A percentile compares a stretch with the other conserved stretches of the same genome.
Evolutionary conservation across 1,140 invertebrate species (phyloP).

Genomic region (Uloborus diversus): DNA sequence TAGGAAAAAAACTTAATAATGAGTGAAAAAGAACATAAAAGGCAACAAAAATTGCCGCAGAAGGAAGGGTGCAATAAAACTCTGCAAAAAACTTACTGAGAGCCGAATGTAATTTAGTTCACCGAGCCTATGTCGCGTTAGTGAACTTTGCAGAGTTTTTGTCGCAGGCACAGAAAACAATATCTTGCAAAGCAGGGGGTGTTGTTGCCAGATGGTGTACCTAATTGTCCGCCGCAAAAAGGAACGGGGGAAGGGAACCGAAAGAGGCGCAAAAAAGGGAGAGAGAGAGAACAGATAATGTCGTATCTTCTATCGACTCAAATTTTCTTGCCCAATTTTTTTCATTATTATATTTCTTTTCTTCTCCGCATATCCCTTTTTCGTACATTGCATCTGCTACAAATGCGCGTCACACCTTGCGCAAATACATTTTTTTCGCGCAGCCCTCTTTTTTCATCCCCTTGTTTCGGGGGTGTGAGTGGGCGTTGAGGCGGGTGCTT

Average conservation of each 20-base stretch:
- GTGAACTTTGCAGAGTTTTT: conserved; percentile 54
- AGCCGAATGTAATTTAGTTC: conserved; percentile 33
- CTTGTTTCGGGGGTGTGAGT: conserved; percentile 7
- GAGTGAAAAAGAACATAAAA: not conserved
- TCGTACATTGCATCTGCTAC: conserved; percentile 40
- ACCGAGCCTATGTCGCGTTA: conserved; percentile 29
- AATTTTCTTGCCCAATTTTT: conserved; percentile 31
- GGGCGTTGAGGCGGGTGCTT: conserved; percentile 30
- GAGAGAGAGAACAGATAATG: conserved; percentile 48
- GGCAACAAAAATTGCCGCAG: not conserved
- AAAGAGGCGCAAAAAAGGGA: not conserved
- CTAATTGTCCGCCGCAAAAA: conserved; percentile 54
- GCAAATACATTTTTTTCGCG: conserved; percentile 17
- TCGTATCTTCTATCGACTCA: conserved; percentile 54
- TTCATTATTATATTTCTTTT: conserved; percentile 50
- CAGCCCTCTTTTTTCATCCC: not conserved
- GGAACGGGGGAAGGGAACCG: not conserved
- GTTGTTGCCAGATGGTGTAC: conserved; percentile 49
- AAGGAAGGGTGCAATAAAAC: conserved; percentile 35
- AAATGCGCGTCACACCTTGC: conserved; percentile 23
- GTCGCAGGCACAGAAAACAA: conserved; percentile 44
- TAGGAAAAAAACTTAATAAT: conserved; percentile 44
- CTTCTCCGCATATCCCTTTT: conserved; percentile 17
- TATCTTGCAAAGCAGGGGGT: conserved; percentile 53
- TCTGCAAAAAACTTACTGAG: conserved; percentile 18